phyloP scores from a whole-genome alignment of 2,888 invertebrate genomes.

The Eupithecia abbreviata region DNA sequence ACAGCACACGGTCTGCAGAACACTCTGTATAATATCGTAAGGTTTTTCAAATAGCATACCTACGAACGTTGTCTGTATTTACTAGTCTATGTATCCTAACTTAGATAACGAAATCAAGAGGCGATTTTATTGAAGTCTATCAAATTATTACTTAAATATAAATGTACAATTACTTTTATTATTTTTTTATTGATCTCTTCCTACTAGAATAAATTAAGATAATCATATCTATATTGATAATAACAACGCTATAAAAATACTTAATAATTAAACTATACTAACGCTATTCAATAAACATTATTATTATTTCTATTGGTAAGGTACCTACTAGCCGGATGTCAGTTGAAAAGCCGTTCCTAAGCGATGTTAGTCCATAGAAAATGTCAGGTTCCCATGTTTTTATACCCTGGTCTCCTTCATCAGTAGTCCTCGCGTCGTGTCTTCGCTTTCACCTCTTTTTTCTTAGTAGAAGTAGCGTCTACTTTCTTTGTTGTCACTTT shows the following conservation, averaged over 20 bases:
- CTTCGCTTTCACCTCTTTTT: neutral
- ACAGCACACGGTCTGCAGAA: too few species aligned
- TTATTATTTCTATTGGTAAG: neutral
- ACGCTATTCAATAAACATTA: neutral
- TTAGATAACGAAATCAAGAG: neutral
- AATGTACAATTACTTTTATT: neutral
- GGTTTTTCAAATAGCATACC: neutral
- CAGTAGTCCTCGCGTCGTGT: neutral
- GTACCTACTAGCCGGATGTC: too few species aligned
- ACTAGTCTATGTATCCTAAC: neutral
- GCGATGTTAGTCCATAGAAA: neutral
- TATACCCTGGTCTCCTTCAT: neutral
- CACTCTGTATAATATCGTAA: neutral
- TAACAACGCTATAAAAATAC: neutral
- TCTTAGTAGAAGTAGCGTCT: neutral
- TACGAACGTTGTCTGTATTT: neutral
- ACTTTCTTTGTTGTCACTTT: neutral
- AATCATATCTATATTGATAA: too few species aligned
- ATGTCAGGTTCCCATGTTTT: neutral
- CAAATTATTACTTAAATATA: neutral
- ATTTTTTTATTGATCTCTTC: conserved; percentile 4
- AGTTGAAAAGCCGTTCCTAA: neutral
- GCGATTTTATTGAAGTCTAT: neutral
- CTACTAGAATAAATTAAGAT: neutral
- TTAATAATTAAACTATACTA: neutral